Evolutionary conservation across 2,797 vertebrate genomes (phyloP).

Genomic region (Acipenser transmontanus): DNA sequence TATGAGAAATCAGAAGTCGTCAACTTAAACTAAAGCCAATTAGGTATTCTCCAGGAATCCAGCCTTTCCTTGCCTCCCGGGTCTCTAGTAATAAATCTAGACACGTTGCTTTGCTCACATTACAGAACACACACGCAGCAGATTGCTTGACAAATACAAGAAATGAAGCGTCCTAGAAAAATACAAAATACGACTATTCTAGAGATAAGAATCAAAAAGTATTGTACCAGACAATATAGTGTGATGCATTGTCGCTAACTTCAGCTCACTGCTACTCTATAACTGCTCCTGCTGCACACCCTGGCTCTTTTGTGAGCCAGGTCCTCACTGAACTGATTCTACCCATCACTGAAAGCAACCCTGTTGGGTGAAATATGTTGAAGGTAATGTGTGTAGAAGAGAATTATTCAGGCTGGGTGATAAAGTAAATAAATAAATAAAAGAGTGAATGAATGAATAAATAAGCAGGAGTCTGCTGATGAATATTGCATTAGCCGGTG

Average conservation of each 20-base stretch:
- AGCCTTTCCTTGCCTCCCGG: background rate
- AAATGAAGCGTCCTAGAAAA: no score
- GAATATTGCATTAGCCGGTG: conserved; percentile 75
- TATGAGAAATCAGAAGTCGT: background rate
- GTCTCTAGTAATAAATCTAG: background rate
- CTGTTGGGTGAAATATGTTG: no score
- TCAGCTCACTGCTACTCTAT: no score
- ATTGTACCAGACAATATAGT: no score
- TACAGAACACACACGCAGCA: background rate
- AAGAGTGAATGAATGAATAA: conserved; percentile 30
- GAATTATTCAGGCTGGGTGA: conserved; percentile 46
- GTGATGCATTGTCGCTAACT: no score
- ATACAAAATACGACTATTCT: no score
- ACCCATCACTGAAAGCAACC: no score
- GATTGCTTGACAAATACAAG: background rate
- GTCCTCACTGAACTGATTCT: no score
- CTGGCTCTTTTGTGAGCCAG: no score
- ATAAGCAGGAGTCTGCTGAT: conserved; percentile 62
- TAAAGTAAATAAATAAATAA: conserved; percentile 67
- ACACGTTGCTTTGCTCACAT: background rate
- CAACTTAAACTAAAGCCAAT: background rate
- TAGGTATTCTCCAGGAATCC: background rate
- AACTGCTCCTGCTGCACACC: no score
- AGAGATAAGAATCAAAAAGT: no score
- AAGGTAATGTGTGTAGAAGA: no score